Evolutionary conservation across 2,113 vertebrate genomes (phyloP).

Genomic region (Erythrolamprus reginae): DNA sequence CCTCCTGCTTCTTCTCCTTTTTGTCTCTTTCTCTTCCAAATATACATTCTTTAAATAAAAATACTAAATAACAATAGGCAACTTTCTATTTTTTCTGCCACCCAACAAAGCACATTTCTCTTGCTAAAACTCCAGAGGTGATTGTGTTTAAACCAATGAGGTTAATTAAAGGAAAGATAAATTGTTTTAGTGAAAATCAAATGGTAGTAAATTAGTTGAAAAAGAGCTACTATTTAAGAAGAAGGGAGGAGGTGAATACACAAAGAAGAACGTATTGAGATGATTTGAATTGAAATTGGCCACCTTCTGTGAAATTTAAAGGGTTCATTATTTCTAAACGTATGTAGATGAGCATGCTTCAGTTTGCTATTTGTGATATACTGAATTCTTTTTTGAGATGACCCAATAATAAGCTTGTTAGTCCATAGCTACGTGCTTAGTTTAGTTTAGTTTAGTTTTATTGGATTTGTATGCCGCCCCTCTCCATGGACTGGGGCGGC

Average conservation of each 20-base stretch:
- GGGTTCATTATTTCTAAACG: not conserved
- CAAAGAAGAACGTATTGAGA: not conserved
- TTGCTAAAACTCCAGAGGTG: not conserved
- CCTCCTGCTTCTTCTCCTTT: not conserved
- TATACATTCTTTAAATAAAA: no score
- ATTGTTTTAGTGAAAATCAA: not conserved
- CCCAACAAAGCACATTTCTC: not conserved
- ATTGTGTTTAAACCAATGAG: not conserved
- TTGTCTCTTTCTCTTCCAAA: not conserved
- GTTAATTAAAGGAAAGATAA: not conserved
- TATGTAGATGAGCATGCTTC: not conserved
- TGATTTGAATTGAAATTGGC: not conserved
- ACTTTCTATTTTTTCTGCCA: not conserved
- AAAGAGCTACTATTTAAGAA: not conserved
- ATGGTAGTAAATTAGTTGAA: not conserved
- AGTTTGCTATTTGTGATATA: not conserved
- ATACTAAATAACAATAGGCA: not conserved
- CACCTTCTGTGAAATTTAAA: not conserved
- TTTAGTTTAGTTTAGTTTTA: no score
- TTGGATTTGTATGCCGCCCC: no score
- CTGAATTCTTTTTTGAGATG: not conserved
- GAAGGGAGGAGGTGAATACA: not conserved
- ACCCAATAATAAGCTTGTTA: not conserved
- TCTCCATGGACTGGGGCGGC: no score
- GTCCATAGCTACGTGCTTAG: not conserved